These are phyloP conservation scores for Cyanistes caeruleus DNA, from an alignment of 2,113 vertebrate genomes.

Conservation along the genomic window DNA sequence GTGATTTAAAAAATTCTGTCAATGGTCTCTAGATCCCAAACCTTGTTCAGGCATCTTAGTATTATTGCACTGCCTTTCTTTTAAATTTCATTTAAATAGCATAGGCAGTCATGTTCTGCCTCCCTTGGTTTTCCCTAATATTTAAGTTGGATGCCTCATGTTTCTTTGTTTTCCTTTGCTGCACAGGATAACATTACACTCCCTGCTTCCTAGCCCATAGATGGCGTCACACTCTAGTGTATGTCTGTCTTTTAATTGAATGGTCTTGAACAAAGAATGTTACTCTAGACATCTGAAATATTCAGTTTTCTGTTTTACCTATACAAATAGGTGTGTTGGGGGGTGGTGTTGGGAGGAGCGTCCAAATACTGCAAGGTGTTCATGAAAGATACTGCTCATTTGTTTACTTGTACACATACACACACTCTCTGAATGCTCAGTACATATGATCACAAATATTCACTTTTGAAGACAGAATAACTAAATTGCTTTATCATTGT, in stretches of 20 bases:
- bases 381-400: background rate
- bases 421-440: background rate
- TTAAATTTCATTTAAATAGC: background rate
- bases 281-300: background rate
- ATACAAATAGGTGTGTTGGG: rapidly evolving
- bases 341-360: rapidly evolving
- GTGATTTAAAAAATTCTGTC: background rate
- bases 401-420: background rate
- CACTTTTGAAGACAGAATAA: background rate
- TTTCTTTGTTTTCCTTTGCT: background rate
- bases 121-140: background rate
- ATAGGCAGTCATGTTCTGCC: background rate
- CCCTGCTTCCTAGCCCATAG: background rate
- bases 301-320: background rate
- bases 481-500: background rate
- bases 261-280: background rate
- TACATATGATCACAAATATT: background rate
- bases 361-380: background rate
- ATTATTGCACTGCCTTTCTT: background rate
- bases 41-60: background rate
- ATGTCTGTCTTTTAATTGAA: background rate
- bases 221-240: background rate
- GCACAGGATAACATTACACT: background rate
- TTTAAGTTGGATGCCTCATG: background rate
- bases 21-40: background rate